Conservation (phyloP, 2,113 vertebrate species). For the Dascyllus trimaculatus region DNA sequence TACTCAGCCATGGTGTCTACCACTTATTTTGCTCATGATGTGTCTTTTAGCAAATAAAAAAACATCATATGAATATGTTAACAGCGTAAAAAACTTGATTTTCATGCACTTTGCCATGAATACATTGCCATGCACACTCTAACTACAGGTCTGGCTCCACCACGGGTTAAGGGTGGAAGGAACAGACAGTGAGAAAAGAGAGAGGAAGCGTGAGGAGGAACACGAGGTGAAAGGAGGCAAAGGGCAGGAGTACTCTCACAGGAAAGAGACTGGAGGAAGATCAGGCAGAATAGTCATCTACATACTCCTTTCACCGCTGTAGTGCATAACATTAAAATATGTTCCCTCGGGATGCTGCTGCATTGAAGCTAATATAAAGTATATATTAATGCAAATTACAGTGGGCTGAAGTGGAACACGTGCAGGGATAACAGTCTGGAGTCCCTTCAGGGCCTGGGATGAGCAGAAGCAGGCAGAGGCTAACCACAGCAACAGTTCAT, state of each 20-base stretch:
- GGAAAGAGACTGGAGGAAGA: conserved; percentile 18
- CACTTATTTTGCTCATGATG: too few relatives aligned
- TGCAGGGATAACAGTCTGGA: conserved; percentile 39
- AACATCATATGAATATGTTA: too few relatives aligned
- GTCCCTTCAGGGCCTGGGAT: conserved; percentile 42
- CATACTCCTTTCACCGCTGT: conserved; percentile 34
- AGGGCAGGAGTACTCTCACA: not conserved
- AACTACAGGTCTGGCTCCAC: conserved; percentile 13
- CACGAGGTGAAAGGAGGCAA: conserved; percentile 24
- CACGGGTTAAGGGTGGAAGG: not conserved
- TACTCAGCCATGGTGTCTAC: too few relatives aligned
- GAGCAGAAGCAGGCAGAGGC: conserved; percentile 52
- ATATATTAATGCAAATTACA: conserved; percentile 75
- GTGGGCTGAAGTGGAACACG: conserved; percentile 42
- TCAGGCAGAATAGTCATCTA: conserved; percentile 30
- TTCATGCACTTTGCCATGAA: not conserved
- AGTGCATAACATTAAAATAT: conserved; percentile 55
- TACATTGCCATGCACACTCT: not conserved
- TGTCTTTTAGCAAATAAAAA: too few relatives aligned
- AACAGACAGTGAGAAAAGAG: not conserved
- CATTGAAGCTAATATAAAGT: conserved; percentile 65
- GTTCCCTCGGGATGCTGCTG: conserved; percentile 26
- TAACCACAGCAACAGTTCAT: conserved; percentile 60
- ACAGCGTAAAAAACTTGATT: too few relatives aligned
- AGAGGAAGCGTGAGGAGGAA: not conserved